Evolutionary conservation across 2,113 vertebrate genomes (phyloP).

Genomic region (Thymallus thymallus): DNA sequence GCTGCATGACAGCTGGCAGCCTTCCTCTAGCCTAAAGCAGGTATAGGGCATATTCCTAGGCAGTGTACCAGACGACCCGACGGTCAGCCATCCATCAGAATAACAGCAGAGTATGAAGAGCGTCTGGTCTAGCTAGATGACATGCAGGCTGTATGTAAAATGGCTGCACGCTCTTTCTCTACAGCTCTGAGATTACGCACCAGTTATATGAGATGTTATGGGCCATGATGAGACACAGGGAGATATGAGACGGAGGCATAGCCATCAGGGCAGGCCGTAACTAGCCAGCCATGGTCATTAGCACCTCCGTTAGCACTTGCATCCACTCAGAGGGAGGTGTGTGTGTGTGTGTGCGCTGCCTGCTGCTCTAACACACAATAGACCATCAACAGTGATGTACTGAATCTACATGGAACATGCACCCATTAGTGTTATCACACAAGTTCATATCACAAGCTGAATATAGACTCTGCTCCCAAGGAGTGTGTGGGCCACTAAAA

Average conservation of each 20-base stretch:
- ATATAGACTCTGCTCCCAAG: slow-evolving; percentile 38
- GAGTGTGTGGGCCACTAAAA: slow-evolving; percentile 38
- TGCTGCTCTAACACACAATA: slow-evolving; percentile 20
- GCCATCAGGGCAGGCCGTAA: slow-evolving; percentile 16
- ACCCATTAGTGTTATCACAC: no score
- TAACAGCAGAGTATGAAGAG: slow-evolving; percentile 25
- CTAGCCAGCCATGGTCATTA: slow-evolving; percentile 28
- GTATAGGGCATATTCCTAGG: background rate
- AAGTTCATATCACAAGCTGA: slow-evolving; percentile 24
- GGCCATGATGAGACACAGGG: slow-evolving; percentile 8
- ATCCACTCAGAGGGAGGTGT: background rate
- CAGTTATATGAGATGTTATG: slow-evolving; percentile 9
- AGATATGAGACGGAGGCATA: slow-evolving; percentile 3
- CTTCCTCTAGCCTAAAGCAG: slow-evolving; percentile 1
- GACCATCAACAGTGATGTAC: slow-evolving; percentile 15
- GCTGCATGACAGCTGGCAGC: slow-evolving; percentile 13
- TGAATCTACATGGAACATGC: no score
- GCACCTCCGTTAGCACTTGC: slow-evolving; percentile 36
- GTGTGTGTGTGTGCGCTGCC: no score
- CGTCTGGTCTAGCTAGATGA: slow-evolving; percentile 7
- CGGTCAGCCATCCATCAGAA: slow-evolving; percentile 34
- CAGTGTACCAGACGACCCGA: background rate
- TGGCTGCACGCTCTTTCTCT: slow-evolving; percentile 32
- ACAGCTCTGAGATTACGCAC: slow-evolving; percentile 39
- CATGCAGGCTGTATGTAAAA: slow-evolving; percentile 23